Conservation (phyloP, 2,113 vertebrate genomes). For the Antechinus flavipes region DNA sequence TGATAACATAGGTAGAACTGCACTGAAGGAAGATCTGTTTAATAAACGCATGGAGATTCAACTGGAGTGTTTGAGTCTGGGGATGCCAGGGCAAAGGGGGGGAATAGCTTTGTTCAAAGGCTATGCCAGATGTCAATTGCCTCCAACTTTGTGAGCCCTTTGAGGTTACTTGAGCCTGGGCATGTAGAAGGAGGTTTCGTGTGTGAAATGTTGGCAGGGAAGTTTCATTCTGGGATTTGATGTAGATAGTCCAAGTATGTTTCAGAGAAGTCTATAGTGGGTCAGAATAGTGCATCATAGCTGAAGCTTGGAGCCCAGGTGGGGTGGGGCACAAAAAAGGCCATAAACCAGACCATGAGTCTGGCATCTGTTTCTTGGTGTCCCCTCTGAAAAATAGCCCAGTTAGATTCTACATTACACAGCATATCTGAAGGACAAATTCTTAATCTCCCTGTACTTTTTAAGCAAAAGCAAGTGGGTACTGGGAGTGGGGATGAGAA, state of each 20-base stretch:
- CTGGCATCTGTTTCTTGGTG: background rate
- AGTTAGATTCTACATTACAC: background rate
- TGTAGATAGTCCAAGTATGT: background rate
- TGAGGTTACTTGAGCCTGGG: background rate
- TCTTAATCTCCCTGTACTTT: background rate
- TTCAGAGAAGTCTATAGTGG: background rate
- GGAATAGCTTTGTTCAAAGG: background rate
- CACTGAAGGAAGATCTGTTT: background rate
- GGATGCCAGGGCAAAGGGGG: background rate
- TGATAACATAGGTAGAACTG: background rate
- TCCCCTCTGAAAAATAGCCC: background rate
- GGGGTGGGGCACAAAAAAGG: background rate
- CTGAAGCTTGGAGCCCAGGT: background rate
- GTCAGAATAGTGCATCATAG: background rate
- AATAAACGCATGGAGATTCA: background rate
- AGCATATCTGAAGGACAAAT: background rate
- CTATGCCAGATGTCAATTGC: too few species aligned
- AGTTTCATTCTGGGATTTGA: background rate
- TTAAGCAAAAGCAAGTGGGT: background rate
- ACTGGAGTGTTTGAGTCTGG: background rate
- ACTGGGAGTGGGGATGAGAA: background rate
- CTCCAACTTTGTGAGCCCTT: background rate
- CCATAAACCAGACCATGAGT: background rate
- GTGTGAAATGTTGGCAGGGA: background rate
- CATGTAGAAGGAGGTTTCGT: background rate